phyloP scores from a whole-genome alignment of 2,797 vertebrate genomes.

The Glyptemys insculpta region DNA sequence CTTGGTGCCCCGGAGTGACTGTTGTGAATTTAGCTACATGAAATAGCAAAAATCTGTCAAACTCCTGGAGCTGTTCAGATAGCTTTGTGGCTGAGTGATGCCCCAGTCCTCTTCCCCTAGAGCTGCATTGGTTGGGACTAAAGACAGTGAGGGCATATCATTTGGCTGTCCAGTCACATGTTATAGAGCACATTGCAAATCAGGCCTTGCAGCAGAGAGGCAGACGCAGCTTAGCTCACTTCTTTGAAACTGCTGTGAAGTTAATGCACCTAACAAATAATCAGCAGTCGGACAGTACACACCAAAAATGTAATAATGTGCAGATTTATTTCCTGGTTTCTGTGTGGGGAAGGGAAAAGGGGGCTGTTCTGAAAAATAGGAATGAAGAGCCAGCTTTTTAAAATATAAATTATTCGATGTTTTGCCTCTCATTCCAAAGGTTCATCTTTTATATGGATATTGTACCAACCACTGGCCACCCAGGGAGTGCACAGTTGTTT shows the following conservation, averaged over 20 bases:
- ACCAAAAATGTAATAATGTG: constrained; percentile 67
- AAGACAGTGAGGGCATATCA: constrained; percentile 70
- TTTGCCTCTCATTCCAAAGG: constrained; percentile 42
- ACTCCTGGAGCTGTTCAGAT: background rate
- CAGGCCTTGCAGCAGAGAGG: constrained; percentile 67
- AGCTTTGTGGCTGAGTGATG: background rate
- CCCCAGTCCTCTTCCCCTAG: background rate
- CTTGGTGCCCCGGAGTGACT: accelerated
- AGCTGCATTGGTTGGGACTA: background rate
- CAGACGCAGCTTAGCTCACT: constrained; percentile 71
- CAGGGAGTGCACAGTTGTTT: constrained; percentile 21
- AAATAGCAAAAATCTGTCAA: constrained; percentile 4
- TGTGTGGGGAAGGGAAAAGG: constrained; percentile 61
- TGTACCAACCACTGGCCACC: constrained; percentile 48
- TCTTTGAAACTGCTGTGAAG: constrained; percentile 75
- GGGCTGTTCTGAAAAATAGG: constrained; percentile 55
- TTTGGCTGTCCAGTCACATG: constrained; percentile 70
- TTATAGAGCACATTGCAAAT: constrained; percentile 70
- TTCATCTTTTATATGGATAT: background rate
- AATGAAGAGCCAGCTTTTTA: constrained; percentile 63
- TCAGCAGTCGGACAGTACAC: constrained; percentile 73
- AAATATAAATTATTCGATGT: constrained; percentile 52
- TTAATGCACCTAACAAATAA: constrained; percentile 74
- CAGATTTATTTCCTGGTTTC: constrained; percentile 69
- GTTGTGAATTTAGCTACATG: background rate